Evolutionary conservation across 2,797 vertebrate genomes (phyloP), one percentile per base, ranked within the genome.

Genomic region (Caiman crocodilus): DNA sequence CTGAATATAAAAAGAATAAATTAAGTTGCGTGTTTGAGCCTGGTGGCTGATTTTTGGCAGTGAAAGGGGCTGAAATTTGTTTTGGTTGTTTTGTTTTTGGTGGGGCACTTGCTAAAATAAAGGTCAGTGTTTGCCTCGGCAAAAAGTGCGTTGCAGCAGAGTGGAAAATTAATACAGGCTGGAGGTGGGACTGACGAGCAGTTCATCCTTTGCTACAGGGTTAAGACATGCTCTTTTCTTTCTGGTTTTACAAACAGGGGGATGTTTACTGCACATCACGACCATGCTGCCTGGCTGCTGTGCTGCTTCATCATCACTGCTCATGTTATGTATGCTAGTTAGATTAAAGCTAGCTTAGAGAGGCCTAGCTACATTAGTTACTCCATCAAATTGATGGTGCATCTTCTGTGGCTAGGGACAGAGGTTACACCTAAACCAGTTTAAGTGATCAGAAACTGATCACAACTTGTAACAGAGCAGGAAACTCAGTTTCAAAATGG

Each of bases 81-180:
- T 59, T 61, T 42, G 25, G 4, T 10, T 50, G 42, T 50, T 50
- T 50, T 80, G 42, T 82, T 76, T 58, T 56, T 32, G 2, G 4
- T 56, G 80, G 71, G 50, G 17, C 3, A 1, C 82, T 95, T 88
- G 1, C 82, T 60, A 1, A 4, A 0, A 0, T 0, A 18, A 57
- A 8, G 26, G 32, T 67, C 65, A 79, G 88, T 60, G 76, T 55
- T 63, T 88, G 88, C 82, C n/a, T 79, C 57, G 73, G 58, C 79
- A 82, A 65, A 21, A 76, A 2, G 50, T 1, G 5, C 0, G 0
- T 59, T 50, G 32, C 76, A 3, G 74, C 57, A 75, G 9, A 0
- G 0, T n/a, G 86, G 60, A 77, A 78, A 42, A 50, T 55, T 17
- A 9, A 90, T 79, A 65, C 77, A 79, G 26, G 0, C 55, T 76